Evolutionary conservation across 2,888 invertebrate species (phyloP).

Genomic region (Heliconius cydno): DNA sequence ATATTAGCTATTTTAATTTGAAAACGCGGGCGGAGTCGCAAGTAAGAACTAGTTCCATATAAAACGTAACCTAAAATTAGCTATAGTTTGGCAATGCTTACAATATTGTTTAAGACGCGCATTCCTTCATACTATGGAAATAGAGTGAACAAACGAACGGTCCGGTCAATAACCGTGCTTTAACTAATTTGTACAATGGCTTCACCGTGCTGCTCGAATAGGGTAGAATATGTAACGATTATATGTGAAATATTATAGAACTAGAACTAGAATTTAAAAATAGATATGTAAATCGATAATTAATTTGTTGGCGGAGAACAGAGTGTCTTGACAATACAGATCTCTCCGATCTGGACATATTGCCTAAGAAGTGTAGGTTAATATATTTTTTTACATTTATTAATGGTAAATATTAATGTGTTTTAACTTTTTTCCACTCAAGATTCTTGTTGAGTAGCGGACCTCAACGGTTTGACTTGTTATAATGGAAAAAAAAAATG

Average conservation of each 20-base stretch:
- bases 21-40: not conserved
- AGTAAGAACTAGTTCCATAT: not conserved
- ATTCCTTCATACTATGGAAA: slow-evolving; percentile 4
- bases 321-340: too few species aligned
- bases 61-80: not conserved
- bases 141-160: slow-evolving; percentile 5
- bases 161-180: slow-evolving; percentile 13
- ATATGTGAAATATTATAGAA: not conserved
- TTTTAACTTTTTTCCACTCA: too few species aligned
- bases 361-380: too few species aligned
- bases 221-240: not conserved
- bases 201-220: not conserved
- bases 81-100: slow-evolving; percentile 1
- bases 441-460: too few species aligned
- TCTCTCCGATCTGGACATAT: too few species aligned
- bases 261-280: not conserved
- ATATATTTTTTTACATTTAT: too few species aligned
- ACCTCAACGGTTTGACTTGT: too few species aligned
- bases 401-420: too few species aligned
- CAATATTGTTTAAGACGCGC: not conserved
- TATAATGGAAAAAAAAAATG: too few species aligned
- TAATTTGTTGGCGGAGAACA: too few species aligned
- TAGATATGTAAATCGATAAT: not conserved
- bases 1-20: not conserved
- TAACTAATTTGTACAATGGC: slow-evolving; percentile 5